These are phyloP conservation scores for Melanchra persicariae DNA, from an alignment of 2,888 invertebrate species.

Conservation along the genomic window DNA sequence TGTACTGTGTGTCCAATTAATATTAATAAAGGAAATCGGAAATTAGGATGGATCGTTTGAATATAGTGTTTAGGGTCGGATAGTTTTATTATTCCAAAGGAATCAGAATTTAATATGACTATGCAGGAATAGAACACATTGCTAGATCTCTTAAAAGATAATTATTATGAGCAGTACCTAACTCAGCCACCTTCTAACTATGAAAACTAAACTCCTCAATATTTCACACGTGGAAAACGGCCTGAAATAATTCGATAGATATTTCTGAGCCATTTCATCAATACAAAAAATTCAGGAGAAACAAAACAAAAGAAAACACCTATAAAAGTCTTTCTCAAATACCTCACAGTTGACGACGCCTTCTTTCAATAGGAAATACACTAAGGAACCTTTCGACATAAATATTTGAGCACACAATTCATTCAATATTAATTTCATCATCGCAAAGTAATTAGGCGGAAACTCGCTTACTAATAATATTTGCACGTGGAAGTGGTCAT, in stretches of 20 bases:
- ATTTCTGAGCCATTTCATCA: neutral
- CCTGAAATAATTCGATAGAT: neutral
- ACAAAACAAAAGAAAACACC: neutral
- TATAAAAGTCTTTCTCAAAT: neutral
- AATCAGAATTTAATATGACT: neutral
- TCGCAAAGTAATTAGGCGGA: slow-evolving; percentile 20
- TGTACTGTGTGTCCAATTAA: slow-evolving; percentile 28
- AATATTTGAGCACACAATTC: neutral
- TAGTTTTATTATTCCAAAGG: neutral
- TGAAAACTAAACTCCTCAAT: neutral
- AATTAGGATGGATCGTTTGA: slow-evolving; percentile 28
- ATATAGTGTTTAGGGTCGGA: neutral
- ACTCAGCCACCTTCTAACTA: too few relatives aligned
- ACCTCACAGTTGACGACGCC: neutral
- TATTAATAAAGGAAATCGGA: slow-evolving; percentile 24
- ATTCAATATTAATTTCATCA: slow-evolving; percentile 12
- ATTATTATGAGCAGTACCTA: too few relatives aligned
- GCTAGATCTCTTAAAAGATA: neutral
- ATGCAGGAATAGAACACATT: neutral
- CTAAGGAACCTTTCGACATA: neutral
- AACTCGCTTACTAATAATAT: slow-evolving; percentile 4
- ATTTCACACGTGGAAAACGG: neutral
- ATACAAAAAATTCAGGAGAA: neutral
- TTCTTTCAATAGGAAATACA: neutral
- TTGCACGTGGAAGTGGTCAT: slow-evolving; percentile 31